Conservation (phyloP, 2,797 vertebrate genomes). For the Linurgus olivaceus region DNA sequence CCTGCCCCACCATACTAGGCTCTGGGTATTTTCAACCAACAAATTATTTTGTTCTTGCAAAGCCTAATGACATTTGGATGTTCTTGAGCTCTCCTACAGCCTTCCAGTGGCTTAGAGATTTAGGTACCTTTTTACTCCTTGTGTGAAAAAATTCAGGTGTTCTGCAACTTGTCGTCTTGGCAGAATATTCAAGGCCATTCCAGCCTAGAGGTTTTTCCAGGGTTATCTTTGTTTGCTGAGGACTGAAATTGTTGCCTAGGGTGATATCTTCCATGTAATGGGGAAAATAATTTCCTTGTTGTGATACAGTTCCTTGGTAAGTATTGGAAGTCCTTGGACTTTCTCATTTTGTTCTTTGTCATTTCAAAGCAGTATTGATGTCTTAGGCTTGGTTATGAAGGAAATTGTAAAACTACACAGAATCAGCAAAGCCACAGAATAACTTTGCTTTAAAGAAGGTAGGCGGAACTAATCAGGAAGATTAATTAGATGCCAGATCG, state of each 20-base stretch:
- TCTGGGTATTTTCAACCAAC: background rate
- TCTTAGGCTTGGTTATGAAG: background rate
- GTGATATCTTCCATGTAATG: background rate
- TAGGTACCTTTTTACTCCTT: background rate
- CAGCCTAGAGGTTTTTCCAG: background rate
- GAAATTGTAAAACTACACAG: background rate
- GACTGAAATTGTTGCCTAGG: background rate
- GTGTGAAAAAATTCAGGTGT: background rate
- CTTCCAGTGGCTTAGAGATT: background rate
- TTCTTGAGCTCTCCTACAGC: background rate
- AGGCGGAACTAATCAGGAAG: background rate
- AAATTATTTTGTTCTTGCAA: background rate
- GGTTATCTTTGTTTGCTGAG: background rate
- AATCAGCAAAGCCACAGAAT: background rate
- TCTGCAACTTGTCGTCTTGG: background rate
- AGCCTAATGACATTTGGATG: background rate
- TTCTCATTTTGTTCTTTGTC: background rate
- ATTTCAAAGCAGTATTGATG: background rate
- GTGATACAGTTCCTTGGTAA: background rate
- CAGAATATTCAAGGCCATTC: background rate
- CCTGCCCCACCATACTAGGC: rapidly evolving
- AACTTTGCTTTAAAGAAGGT: background rate
- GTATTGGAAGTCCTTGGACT: background rate
- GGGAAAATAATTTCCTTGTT: background rate
- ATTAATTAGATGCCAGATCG: background rate